Percentiles rank a stretch among this genome's conserved stretches.
Conservation (phyloP, 2,113 vertebrate species). For the Tursiops truncatus region DNA sequence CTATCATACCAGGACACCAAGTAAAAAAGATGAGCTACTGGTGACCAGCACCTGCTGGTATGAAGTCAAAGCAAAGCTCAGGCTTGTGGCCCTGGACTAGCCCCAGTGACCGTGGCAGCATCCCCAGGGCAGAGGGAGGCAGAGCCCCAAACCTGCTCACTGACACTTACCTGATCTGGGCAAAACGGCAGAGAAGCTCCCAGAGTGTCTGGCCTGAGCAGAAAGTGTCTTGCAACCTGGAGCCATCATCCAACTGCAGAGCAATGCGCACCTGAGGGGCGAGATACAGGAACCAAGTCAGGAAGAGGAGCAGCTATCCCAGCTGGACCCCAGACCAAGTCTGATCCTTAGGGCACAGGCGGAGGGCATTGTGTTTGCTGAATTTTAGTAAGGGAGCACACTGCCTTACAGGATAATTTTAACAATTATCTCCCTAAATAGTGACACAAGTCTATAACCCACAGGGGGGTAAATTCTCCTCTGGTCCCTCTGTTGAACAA, state of each 20-base stretch:
- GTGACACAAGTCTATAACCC: background rate
- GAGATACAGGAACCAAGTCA: accelerated
- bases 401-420: background rate
- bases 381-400: background rate
- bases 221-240: slow-evolving; percentile 91
- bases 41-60: accelerated
- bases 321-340: background rate
- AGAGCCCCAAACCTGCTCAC: no score
- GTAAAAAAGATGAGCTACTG: accelerated
- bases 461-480: background rate
- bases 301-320: background rate
- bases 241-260: slow-evolving; percentile 92
- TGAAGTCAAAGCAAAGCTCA: accelerated
- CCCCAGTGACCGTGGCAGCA: background rate
- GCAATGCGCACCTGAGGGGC: slow-evolving; percentile 90
- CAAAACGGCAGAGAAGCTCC: slow-evolving; percentile 92
- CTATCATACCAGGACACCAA: background rate
- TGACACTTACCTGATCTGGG: slow-evolving; percentile 88
- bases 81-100: background rate
- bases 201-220: slow-evolving; percentile 90
- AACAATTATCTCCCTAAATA: background rate
- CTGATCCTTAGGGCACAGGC: background rate
- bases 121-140: accelerated
- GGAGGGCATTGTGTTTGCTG: background rate
- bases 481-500: background rate